A percentile compares a stretch with the other conserved stretches of the same genome.
These are phyloP conservation scores for Acleris holmiana DNA, from an alignment of 2,888 invertebrate genomes.

Conservation along the genomic window DNA sequence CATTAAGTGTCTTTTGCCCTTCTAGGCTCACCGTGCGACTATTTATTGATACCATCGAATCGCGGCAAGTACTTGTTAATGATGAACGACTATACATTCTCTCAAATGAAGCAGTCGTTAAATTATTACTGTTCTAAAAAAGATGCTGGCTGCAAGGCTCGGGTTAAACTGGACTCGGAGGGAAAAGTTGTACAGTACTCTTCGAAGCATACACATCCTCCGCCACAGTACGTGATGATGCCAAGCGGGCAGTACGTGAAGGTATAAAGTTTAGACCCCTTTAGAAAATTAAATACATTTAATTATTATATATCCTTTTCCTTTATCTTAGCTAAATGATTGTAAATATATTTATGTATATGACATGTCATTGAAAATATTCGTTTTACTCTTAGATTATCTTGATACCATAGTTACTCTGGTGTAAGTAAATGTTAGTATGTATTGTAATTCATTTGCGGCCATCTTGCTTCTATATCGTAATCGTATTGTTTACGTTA, in stretches of 20 bases:
- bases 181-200: constrained; percentile 39
- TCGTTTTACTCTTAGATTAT: too few species aligned
- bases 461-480: too few species aligned
- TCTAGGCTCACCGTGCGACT: constrained; percentile 11
- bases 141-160: constrained; percentile 45
- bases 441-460: too few species aligned
- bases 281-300: too few species aligned
- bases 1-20: neutral
- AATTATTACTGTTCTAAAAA: constrained; percentile 55
- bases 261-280: constrained; percentile 11
- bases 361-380: too few species aligned
- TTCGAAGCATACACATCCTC: constrained; percentile 48
- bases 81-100: constrained; percentile 43
- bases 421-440: too few species aligned
- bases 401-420: too few species aligned
- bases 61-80: constrained; percentile 41
- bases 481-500: too few species aligned
- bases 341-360: too few species aligned
- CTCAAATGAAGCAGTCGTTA: constrained; percentile 38
- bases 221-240: constrained; percentile 48
- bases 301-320: too few species aligned
- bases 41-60: constrained; percentile 37
- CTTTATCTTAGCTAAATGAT: too few species aligned
- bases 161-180: constrained; percentile 41
- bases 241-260: constrained; percentile 43